phyloP scores from a whole-genome alignment of 2,797 vertebrate genomes.

The Protosalanx chinensis region DNA sequence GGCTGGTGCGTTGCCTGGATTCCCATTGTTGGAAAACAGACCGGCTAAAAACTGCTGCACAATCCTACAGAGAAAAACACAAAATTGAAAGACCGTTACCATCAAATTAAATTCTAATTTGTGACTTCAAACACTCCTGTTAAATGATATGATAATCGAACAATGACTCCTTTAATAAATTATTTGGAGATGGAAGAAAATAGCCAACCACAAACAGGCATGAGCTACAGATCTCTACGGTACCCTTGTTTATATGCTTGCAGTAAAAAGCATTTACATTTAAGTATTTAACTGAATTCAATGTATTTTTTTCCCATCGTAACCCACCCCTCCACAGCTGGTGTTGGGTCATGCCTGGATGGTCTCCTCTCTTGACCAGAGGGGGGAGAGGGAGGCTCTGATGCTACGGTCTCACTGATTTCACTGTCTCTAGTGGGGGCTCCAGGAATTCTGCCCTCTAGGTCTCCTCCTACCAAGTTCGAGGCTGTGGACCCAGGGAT shows the following conservation, averaged over 20 bases:
- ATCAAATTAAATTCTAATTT: neutral
- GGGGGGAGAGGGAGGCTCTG: constrained; percentile 61
- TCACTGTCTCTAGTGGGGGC: constrained; percentile 46
- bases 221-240: neutral
- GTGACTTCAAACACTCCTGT: neutral
- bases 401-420: constrained; percentile 67
- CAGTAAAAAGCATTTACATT: no score
- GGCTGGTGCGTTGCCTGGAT: constrained; percentile 75
- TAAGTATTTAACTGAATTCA: no score
- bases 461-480: constrained; percentile 55
- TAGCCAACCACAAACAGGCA: neutral
- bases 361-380: constrained; percentile 65
- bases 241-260: neutral
- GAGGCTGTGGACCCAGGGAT: constrained; percentile 53
- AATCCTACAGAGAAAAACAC: constrained; percentile 68
- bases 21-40: constrained; percentile 74
- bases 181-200: neutral
- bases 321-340: constrained; percentile 83
- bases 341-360: constrained; percentile 72
- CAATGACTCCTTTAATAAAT: neutral
- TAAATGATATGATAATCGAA: neutral
- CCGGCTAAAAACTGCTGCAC: constrained; percentile 82
- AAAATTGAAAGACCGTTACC: constrained; percentile 6
- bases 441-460: constrained; percentile 28
- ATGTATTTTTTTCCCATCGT: constrained; percentile 16